Evolutionary conservation across 2,113 vertebrate genomes (phyloP), one percentile per base, ranked within the genome.

Genomic region (Emydura subglobosa): DNA sequence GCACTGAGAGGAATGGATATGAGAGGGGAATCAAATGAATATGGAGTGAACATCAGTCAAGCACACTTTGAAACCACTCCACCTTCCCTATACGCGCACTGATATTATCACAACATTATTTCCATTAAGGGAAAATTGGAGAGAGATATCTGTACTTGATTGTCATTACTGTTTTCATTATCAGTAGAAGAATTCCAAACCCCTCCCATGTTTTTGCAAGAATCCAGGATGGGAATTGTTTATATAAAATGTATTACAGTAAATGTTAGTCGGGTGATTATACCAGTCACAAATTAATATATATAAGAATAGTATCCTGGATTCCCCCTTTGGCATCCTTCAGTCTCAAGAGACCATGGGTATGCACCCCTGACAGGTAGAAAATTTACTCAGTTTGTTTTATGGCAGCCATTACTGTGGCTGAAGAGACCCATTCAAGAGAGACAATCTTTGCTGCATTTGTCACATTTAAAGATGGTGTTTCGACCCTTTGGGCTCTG

Each of bases 11-110:
- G 27, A 81, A 50, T 0, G 0, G n/a, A 54, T 94, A 53, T 87
- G 78, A 29, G 59, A 91, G 61, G 55, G 59, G 47, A 92, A 47
- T 10, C 7, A 97, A 91, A 21, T 51, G 90, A 93, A 92, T 53
- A 13, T 17, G 83, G 55, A 27, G 16, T 68, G 65, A 91, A 54
- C 44, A 79, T 80, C 25, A 53, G 22, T 51, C 44, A 54, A 8
- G 85, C 31, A 87, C 51, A 24, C 44, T 78, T 49, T 86, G 82
- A 91, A 92, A 87, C 47, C 47, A 44, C 74, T 27, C 19, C 42
- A 13, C 21, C 24, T 49, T 31, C 54, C 86, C 87, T 50, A 89
- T 92, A 93, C 51, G 51, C 1, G 31, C 83, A 7, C 47, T 65
- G 74, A 8, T 84, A 19, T 88, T 7, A 7, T 51, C 82, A 89